A percentile compares a stretch with the other conserved stretches of the same genome.
These are phyloP conservation scores for Trissolcus japonicus DNA, from an alignment of 2,888 invertebrate genomes.

Conservation along the genomic window DNA sequence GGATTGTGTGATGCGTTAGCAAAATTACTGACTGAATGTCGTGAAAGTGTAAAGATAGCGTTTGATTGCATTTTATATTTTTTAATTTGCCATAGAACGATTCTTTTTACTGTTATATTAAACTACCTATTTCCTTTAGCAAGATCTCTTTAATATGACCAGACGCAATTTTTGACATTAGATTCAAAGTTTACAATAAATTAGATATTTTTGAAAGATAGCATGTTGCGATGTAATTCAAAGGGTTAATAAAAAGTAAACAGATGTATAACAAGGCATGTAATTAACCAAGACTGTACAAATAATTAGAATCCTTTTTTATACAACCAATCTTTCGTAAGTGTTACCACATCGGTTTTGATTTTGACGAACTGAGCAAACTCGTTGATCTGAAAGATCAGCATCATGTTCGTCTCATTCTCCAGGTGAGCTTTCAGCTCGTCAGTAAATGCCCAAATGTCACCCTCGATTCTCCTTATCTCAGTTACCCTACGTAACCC, in stretches of 20 bases:
- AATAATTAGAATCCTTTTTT: constrained; percentile 84
- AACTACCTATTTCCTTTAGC: too few species aligned
- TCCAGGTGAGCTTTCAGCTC: constrained; percentile 82
- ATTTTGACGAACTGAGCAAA: constrained; percentile 83
- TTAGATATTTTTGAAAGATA: too few species aligned
- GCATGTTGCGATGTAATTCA: too few species aligned
- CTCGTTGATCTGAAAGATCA: constrained; percentile 87
- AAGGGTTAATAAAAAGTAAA: background rate
- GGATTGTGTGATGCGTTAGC: too few species aligned
- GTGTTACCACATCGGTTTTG: constrained; percentile 85
- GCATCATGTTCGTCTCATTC: constrained; percentile 70
- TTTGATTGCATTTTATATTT: too few species aligned
- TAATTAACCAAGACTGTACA: constrained; percentile 23
- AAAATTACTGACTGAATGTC: too few species aligned
- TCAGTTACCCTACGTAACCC: constrained; percentile 82
- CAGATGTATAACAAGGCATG: background rate
- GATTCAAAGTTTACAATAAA: too few species aligned
- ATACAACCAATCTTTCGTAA: constrained; percentile 83
- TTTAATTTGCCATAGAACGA: too few species aligned
- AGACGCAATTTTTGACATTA: too few species aligned
- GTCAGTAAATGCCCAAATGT: constrained; percentile 88
- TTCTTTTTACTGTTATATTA: too few species aligned
- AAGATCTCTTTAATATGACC: too few species aligned
- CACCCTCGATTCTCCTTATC: constrained; percentile 86
- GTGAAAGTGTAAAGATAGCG: too few species aligned